Conservation (phyloP, 2,113 vertebrate species). For the Notarius lentiginosus region DNA sequence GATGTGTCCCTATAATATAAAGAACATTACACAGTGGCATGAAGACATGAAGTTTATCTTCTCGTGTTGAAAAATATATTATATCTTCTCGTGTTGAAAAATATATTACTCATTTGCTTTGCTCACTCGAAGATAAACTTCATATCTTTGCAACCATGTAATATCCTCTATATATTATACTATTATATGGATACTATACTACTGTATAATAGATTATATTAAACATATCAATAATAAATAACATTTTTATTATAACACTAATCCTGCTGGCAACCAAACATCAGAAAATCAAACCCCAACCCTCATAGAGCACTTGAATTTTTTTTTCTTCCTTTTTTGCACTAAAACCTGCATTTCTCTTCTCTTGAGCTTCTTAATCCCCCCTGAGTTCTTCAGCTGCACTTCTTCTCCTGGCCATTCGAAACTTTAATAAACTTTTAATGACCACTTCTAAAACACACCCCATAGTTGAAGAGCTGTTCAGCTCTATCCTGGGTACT, state of each 20-base stretch:
- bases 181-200: no score
- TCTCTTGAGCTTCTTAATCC: constrained; percentile 25
- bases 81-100: no score
- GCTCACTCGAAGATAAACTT: no score
- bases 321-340: not conserved
- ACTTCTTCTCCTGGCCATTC: constrained; percentile 53
- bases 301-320: not conserved
- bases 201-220: not conserved
- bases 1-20: no score
- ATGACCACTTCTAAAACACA: constrained; percentile 74
- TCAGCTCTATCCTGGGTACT: constrained; percentile 65
- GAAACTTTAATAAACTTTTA: constrained; percentile 81
- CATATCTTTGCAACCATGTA: no score
- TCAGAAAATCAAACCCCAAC: not conserved
- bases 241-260: not conserved
- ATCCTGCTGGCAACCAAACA: not conserved
- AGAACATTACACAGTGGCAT: no score
- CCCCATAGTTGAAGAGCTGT: constrained; percentile 73
- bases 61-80: no score
- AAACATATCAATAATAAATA: not conserved
- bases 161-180: no score
- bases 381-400: constrained; percentile 21
- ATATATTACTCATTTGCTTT: no score
- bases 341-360: constrained; percentile 7
- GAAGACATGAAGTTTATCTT: no score